Base-by-base conservation (phyloP, 2,888 invertebrate species). In the Coleophora deauratella region DNA sequence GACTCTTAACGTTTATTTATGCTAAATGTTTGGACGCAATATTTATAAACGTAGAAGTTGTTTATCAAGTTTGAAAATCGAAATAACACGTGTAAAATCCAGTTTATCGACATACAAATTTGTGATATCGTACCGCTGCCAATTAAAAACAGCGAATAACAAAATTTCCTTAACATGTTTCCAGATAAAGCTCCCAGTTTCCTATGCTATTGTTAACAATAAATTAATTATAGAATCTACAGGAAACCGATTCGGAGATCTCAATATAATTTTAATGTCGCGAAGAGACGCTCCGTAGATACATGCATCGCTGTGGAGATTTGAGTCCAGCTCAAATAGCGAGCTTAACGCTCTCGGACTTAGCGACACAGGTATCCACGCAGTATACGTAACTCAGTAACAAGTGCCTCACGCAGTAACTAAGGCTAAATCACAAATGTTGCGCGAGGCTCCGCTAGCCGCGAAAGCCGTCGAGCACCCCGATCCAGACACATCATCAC, bases 211-310 rank as follows among this genome's bases (percentile, higher is more conserved):
- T 77, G 76, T 84, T 85, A 85, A 73, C 57, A 85, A 85, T 85
- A 84, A 85, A 85, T 84, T 84, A 84, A 75, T 72, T 70, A 74
- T 80, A 80, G 74, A 81, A 76, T 76, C 84, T 85, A 84, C 72
- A 85, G 85, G 85, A 85, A 84, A 84, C 82, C 78, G 76, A 82
- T 77, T 76, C 79, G 82, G 85, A 85, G 84, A 84, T 84, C 85
- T 84, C 73, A 73, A 69, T 41, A 36, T 15, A 35, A 70, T 21
- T 72, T 71, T 64, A 65, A 72, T 71, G 74, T 63, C 71, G 68
- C 68, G 59, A 59, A 71, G 72, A 78, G 73, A 79, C 72, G 73
- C 74, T 78, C 76, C 73, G 66, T 72, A n/a, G n/a, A n/a, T n/a
- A 70, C 68, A 68, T 75, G 76, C 78, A 74, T 75, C 77, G 76